These are phyloP conservation scores for Ivindomyrus marchei DNA, from an alignment of 2,113 vertebrate genomes.

Conservation along the genomic window DNA sequence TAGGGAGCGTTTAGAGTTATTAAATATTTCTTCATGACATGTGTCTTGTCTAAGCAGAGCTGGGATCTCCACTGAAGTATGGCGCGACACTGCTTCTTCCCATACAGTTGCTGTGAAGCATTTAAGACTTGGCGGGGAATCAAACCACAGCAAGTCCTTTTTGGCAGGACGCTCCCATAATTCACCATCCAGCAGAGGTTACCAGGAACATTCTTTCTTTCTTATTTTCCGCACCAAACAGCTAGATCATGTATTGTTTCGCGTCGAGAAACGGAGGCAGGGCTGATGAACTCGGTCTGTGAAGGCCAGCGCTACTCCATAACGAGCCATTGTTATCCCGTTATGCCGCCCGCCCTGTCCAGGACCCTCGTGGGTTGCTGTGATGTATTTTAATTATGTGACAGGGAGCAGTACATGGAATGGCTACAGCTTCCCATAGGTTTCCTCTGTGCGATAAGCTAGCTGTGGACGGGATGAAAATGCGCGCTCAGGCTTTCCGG, in stretches of 20 bases:
- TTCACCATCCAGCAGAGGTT: conserved; percentile 54
- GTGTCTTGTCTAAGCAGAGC: background rate
- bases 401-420: conserved; percentile 50
- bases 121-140: conserved; percentile 55
- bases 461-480: conserved; percentile 31
- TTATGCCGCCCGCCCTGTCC: conserved; percentile 28
- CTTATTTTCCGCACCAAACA: conserved; percentile 36
- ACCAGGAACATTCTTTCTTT: conserved; percentile 45
- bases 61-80: conserved; percentile 6
- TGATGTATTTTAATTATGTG: conserved; percentile 57
- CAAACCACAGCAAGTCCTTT: conserved; percentile 52
- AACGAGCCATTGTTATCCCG: conserved; percentile 22
- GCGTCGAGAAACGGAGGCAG: conserved; percentile 23
- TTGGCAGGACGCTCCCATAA: conserved; percentile 52
- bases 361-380: conserved; percentile 23
- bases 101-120: conserved; percentile 48
- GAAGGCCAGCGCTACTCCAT: conserved; percentile 29
- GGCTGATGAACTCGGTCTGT: conserved; percentile 29
- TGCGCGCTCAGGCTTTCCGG: conserved; percentile 40
- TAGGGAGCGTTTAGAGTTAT: background rate
- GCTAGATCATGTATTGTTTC: conserved; percentile 48
- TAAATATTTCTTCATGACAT: background rate
- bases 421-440: conserved; percentile 59
- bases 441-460: conserved; percentile 65
- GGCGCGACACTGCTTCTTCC: background rate